Percentiles rank a stretch among this genome's conserved stretches.
phyloP scores from a whole-genome alignment of 2,888 invertebrate genomes.

The Drosophila infuscata region DNA sequence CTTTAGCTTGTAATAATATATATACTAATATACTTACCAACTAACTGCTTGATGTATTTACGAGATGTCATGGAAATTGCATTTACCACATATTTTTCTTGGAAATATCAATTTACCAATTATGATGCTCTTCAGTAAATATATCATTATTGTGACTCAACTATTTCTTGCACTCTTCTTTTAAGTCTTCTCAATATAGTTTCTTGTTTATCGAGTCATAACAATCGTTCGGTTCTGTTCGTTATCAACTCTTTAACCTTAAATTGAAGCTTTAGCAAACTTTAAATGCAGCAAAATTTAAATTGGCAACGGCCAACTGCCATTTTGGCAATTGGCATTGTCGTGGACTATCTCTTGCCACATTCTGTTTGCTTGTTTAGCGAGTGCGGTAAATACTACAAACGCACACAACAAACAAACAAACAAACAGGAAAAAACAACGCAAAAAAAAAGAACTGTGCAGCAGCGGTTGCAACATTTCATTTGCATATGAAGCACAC shows the following conservation, averaged over 20 bases:
- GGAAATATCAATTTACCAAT: neutral
- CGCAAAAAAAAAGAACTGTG: neutral
- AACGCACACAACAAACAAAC: slow-evolving; percentile 22
- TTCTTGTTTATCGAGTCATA: neutral
- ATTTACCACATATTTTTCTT: neutral
- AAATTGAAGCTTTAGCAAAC: slow-evolving; percentile 6
- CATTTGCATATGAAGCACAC: slow-evolving; percentile 68
- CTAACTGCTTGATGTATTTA: neutral
- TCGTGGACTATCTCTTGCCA: slow-evolving; percentile 64
- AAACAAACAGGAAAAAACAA: slow-evolving; percentile 1
- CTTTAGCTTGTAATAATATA: neutral
- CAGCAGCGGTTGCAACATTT: slow-evolving; percentile 55
- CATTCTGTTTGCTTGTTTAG: slow-evolving; percentile 68
- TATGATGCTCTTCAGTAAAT: neutral
- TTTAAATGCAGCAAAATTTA: slow-evolving; percentile 22
- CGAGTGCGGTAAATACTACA: slow-evolving; percentile 58
- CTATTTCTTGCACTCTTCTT: neutral
- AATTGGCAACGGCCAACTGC: slow-evolving; percentile 24
- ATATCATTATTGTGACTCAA: neutral
- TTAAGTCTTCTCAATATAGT: neutral
- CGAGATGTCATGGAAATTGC: neutral
- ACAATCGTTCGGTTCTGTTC: neutral
- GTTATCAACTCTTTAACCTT: neutral
- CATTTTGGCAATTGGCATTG: slow-evolving; percentile 46
- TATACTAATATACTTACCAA: neutral